phyloP scores from a whole-genome alignment of 2,797 vertebrate species.

The Siniperca scherzeri region DNA sequence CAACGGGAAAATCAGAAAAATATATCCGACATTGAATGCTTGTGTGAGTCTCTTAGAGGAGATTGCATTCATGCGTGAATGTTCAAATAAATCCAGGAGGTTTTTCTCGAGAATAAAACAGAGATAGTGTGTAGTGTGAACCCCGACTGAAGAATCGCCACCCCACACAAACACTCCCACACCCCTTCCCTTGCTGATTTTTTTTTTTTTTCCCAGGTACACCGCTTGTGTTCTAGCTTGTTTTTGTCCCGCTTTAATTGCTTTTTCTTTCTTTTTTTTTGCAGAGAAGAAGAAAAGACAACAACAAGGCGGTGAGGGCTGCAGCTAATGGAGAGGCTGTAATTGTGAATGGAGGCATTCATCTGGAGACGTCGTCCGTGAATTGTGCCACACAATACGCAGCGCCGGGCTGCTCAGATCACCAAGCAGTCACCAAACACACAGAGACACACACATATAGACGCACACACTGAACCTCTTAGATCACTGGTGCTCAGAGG shows the following conservation, averaged over 20 bases:
- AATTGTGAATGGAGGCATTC: conserved; percentile 87
- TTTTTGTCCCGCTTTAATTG: conserved; percentile 86
- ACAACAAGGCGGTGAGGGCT: conserved; percentile 74
- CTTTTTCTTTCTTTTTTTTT: conserved; percentile 66
- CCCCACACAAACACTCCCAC: conserved; percentile 34
- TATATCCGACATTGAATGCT: conserved; percentile 34
- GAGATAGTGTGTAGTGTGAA: conserved; percentile 48
- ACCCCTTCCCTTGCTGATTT: conserved; percentile 41
- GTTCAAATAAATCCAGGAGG: conserved; percentile 55
- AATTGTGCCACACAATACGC: conserved; percentile 82
- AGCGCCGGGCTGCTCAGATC: conserved; percentile 81
- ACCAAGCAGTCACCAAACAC: conserved; percentile 72
- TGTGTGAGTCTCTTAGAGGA: conserved; percentile 46
- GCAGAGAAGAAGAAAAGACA: conserved; percentile 78
- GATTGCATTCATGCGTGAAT: conserved; percentile 54
- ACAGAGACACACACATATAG: conserved; percentile 34
- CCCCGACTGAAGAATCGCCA: conserved; percentile 50
- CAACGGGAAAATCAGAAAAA: conserved; percentile 30
- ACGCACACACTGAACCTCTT: conserved; percentile 61
- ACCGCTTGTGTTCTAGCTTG: conserved; percentile 73
- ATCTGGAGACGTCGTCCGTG: conserved; percentile 82
- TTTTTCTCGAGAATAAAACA: conserved; percentile 54
- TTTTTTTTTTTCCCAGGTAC: conserved; percentile 69
- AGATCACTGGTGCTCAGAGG: conserved; percentile 79
- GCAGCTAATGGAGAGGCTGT: conserved; percentile 85